A percentile compares a stretch with the other conserved stretches of the same genome.
Evolutionary conservation across 2,113 vertebrate genomes (phyloP).

Genomic region (Phylloscopus trochiloides): DNA sequence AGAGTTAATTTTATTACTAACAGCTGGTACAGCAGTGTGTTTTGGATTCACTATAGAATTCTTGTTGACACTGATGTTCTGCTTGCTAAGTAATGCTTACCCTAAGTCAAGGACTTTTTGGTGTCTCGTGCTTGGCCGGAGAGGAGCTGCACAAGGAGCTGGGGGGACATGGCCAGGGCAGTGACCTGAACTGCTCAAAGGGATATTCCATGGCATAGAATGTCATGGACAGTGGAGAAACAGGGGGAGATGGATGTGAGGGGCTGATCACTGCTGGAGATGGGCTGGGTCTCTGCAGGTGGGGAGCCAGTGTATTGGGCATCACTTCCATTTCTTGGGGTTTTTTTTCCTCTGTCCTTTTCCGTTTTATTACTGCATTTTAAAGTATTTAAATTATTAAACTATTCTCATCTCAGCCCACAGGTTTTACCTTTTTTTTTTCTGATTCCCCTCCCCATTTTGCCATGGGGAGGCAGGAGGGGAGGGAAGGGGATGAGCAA

Average conservation of each 20-base stretch:
- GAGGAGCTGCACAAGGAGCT: background rate
- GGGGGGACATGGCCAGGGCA: background rate
- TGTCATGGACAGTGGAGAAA: background rate
- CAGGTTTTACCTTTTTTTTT: background rate
- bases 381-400: background rate
- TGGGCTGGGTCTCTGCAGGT: background rate
- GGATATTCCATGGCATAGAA: background rate
- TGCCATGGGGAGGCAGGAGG: background rate
- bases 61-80: background rate
- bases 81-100: background rate
- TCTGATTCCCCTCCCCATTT: fast-evolving
- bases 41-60: background rate
- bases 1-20: background rate
- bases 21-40: background rate
- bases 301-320: too few species aligned
- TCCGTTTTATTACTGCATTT: background rate
- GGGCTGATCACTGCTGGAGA: background rate
- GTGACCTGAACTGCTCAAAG: background rate
- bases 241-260: background rate
- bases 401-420: background rate
- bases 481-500: background rate
- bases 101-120: background rate
- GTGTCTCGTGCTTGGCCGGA: background rate
- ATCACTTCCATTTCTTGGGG: background rate
- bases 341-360: background rate